phyloP scores from a whole-genome alignment of 2,113 vertebrate genomes.

The Petrocephalus microphthalmus region DNA sequence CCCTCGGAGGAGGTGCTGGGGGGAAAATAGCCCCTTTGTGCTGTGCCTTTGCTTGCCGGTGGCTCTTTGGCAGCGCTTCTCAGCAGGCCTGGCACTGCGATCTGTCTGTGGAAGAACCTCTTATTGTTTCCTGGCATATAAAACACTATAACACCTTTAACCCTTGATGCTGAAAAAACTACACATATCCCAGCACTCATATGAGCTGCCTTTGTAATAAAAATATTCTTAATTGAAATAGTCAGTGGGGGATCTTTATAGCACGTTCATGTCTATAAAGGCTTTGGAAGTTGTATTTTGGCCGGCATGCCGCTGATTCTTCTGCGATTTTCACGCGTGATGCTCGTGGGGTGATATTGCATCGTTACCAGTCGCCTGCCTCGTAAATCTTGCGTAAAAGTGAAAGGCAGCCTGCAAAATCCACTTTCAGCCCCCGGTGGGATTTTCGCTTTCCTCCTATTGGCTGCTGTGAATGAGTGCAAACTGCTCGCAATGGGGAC shows the following conservation, averaged over 20 bases:
- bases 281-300: background rate
- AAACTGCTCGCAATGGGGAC: background rate
- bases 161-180: background rate
- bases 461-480: background rate
- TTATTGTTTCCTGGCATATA: background rate
- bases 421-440: background rate
- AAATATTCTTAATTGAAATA: background rate
- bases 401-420: background rate
- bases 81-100: background rate
- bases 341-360: background rate
- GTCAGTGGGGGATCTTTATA: background rate
- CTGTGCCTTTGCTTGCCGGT: background rate
- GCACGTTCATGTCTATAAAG: background rate
- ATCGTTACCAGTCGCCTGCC: background rate
- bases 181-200: background rate
- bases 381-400: background rate
- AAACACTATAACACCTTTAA: background rate
- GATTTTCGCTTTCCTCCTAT: background rate
- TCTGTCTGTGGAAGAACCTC: background rate
- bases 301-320: background rate
- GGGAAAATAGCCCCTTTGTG: background rate
- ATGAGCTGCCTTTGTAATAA: background rate
- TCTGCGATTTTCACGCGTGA: background rate
- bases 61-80: background rate
- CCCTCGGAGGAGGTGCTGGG: background rate